These are phyloP conservation scores for Huso huso DNA, from an alignment of 2,797 vertebrate genomes.

Conservation along the genomic window DNA sequence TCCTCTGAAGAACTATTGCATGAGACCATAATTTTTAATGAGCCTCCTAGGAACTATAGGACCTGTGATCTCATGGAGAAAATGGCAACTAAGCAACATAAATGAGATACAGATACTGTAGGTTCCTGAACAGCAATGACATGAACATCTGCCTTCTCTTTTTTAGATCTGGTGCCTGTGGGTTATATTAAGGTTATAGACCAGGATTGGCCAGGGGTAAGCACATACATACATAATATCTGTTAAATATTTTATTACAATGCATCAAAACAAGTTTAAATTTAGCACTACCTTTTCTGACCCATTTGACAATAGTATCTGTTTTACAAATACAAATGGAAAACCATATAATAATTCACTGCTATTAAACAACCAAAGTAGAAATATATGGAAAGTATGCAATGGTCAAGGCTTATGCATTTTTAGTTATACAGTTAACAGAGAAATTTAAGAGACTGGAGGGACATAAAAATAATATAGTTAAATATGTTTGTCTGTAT, in stretches of 20 bases:
- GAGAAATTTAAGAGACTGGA: too few species aligned
- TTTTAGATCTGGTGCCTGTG: slow-evolving; percentile 15
- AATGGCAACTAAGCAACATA: background rate
- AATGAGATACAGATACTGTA: slow-evolving; percentile 8
- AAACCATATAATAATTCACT: too few species aligned
- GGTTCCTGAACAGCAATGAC: slow-evolving; percentile 6
- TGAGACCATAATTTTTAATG: slow-evolving; percentile 1
- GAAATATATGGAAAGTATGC: too few species aligned
- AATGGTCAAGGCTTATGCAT: too few species aligned
- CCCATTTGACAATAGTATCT: too few species aligned
- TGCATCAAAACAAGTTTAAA: background rate
- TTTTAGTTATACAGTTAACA: too few species aligned
- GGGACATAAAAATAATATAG: too few species aligned
- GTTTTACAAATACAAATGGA: too few species aligned
- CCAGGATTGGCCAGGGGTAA: background rate
- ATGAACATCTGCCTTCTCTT: slow-evolving; percentile 26
- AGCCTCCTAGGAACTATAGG: slow-evolving; percentile 1
- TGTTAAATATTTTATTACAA: slow-evolving; percentile 1
- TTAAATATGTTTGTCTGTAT: too few species aligned
- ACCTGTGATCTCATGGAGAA: background rate
- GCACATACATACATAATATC: background rate
- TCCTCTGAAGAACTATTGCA: too few species aligned
- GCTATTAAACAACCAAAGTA: too few species aligned
- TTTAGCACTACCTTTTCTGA: too few species aligned
- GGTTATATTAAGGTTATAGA: slow-evolving; percentile 11